Base-by-base conservation (phyloP, 2,113 vertebrate genomes). In the Coptodon rendalli region DNA sequence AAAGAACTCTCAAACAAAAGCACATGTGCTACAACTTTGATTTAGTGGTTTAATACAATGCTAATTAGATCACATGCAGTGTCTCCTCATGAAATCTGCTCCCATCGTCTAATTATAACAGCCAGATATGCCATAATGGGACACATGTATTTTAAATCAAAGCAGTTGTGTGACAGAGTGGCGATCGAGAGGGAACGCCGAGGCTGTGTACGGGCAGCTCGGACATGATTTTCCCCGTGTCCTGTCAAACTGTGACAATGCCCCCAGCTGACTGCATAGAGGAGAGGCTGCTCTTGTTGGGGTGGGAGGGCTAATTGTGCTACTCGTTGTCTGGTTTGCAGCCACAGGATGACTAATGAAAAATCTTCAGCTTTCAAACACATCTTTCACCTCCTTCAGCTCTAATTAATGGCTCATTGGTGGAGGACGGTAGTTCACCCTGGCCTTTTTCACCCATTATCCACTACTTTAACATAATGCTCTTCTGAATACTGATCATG, bases 1-100 rank as follows among this genome's bases (percentile, higher is more conserved):
- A 97, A 96, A 96, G 93, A 83, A 94, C 83, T 56, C 92, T 93
- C 90, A 92, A 95, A 96, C 95, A 96, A 96, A 96, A 95, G 94
- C 91, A 85, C 83, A 86, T 87, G 87, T 89, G 89, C 92, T 93
- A 82, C 94, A 94, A 94, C 96, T 95, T 95, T 97, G 95, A 96
- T 96, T 95, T 93, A 84, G 89, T 63, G 66, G 93, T 94, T 96
- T 95, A 95, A 95, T 95, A 94, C 91, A 91, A 96, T 95, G 93
- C 95, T 96, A 96, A 96, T 96, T 95, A 95, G 94, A 96, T 95
- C 91, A 93, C 93, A 93, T 94, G 92, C 88, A 73, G 95, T 81
- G 91, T 94, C 89, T 94, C 89, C 89, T 94, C 92, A 34, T 93
- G 83, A 95, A 95, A 94, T 95, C 93, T 93, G 83, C 89, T 90